Evolutionary conservation across 2,113 vertebrate genomes (phyloP).

Genomic region (Penelope pileata): DNA sequence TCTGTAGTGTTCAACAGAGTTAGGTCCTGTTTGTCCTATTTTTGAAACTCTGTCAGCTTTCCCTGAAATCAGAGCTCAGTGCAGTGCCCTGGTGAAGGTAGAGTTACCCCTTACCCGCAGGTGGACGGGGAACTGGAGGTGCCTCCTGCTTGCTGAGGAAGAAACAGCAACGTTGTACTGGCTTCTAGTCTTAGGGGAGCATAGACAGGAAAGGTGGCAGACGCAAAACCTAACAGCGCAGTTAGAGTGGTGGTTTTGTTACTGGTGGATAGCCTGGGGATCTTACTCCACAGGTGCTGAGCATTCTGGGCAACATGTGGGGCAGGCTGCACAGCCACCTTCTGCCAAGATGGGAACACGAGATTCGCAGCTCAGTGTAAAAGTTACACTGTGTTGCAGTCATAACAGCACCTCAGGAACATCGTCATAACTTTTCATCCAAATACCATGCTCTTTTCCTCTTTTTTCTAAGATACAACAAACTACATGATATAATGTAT

Average conservation of each 20-base stretch:
- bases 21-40: background rate
- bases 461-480: background rate
- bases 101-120: accelerated
- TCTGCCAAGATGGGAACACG: background rate
- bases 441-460: background rate
- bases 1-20: background rate
- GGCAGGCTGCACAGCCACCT: background rate
- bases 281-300: background rate
- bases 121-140: background rate
- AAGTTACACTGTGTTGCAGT: background rate
- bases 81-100: background rate
- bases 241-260: background rate
- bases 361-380: background rate
- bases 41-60: background rate
- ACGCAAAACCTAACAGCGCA: background rate
- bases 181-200: background rate
- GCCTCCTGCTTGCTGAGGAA: background rate
- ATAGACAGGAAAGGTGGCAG: background rate
- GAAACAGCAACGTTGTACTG: background rate
- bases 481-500: background rate
- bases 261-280: background rate
- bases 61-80: background rate
- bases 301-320: background rate
- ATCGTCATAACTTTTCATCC: background rate
- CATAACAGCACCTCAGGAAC: background rate